These are phyloP conservation scores for Sula dactylatra DNA, from an alignment of 2,113 vertebrate genomes.

Conservation along the genomic window DNA sequence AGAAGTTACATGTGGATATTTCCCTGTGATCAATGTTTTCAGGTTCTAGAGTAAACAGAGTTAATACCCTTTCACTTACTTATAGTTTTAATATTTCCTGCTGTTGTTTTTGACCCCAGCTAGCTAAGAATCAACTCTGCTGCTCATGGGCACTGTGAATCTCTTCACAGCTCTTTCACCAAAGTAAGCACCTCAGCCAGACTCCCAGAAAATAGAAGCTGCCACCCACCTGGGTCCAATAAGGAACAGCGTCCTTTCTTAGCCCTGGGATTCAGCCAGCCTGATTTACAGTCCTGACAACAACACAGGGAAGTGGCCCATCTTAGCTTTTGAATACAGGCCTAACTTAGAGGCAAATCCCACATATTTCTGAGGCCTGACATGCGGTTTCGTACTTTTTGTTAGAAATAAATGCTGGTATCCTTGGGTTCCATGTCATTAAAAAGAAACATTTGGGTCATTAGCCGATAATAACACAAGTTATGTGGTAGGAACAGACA, in stretches of 20 bases:
- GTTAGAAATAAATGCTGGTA: not conserved
- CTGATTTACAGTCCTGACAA: not conserved
- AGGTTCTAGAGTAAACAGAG: not conserved
- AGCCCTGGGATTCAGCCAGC: not conserved
- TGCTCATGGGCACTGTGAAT: not conserved
- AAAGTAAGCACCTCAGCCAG: not conserved
- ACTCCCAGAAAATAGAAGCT: not conserved
- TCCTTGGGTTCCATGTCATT: not conserved
- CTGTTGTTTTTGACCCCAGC: not conserved
- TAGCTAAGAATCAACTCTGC: not conserved
- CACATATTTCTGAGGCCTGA: not conserved
- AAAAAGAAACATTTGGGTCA: not conserved
- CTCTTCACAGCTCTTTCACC: not conserved
- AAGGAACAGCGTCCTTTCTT: not conserved
- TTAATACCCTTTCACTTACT: not conserved
- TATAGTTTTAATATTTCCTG: not conserved
- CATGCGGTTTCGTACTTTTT: rapidly evolving
- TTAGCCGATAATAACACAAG: not conserved
- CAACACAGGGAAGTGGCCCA: not conserved
- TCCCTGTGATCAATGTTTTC: not conserved
- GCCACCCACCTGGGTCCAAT: not conserved
- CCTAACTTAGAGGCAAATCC: not conserved
- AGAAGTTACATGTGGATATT: not conserved
- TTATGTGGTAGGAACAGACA: not conserved
- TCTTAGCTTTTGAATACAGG: not conserved